Evolutionary conservation across 2,113 vertebrate species (phyloP).

Genomic region (Cettia cetti): DNA sequence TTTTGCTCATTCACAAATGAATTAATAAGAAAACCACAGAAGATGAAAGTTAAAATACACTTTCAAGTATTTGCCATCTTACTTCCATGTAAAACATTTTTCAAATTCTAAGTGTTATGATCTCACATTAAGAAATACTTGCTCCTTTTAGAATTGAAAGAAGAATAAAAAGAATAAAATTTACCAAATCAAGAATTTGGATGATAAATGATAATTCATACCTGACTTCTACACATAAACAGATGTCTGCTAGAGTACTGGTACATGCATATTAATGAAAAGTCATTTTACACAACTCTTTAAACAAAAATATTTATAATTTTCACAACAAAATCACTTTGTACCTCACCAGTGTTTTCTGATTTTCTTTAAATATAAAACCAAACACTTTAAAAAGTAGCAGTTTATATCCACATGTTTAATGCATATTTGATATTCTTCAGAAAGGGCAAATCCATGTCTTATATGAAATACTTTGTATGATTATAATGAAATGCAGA

Average conservation of each 20-base stretch:
- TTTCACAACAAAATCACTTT: constrained; percentile 43
- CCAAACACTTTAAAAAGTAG: constrained; percentile 36
- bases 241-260: not conserved
- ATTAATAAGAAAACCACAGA: not conserved
- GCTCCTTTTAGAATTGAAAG: not conserved
- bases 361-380: constrained; percentile 51
- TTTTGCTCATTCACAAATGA: not conserved
- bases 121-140: not conserved
- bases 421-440: constrained; percentile 16
- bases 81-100: not conserved
- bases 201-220: not conserved
- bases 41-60: not conserved
- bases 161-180: not conserved
- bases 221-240: not conserved
- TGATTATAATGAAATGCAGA: constrained; percentile 12
- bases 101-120: not conserved
- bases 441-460: not conserved
- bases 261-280: not conserved
- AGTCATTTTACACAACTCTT: constrained; percentile 46
- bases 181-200: not conserved
- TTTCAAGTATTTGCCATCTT: not conserved
- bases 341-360: constrained; percentile 22
- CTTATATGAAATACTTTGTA: constrained; percentile 18
- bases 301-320: constrained; percentile 40
- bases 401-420: constrained; percentile 28